Conservation (phyloP, 2,888 invertebrate species). For the Cantharis rufa region DNA sequence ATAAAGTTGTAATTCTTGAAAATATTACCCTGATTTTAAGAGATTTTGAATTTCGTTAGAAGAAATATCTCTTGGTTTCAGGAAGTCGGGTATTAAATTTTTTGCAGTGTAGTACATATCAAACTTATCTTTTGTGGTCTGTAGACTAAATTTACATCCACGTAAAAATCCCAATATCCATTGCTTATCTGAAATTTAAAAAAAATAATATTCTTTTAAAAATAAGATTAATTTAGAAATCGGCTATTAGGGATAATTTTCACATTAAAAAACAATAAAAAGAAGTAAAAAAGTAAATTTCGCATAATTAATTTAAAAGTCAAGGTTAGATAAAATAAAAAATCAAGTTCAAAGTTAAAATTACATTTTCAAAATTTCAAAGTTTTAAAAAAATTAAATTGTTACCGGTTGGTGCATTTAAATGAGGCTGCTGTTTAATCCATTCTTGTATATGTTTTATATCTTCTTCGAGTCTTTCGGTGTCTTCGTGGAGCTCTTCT, state of each 20-base stretch:
- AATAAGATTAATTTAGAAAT: no score
- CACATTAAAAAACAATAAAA: not conserved
- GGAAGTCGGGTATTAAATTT: conserved; percentile 63
- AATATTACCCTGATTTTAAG: not conserved
- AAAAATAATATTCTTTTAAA: no score
- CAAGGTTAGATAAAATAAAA: no score
- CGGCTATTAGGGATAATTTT: no score
- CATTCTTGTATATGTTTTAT: conserved; percentile 61
- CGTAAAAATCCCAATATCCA: conserved; percentile 60
- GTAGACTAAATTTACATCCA: conserved; percentile 61
- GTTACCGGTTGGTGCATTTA: conserved; percentile 62
- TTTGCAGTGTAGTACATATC: conserved; percentile 64
- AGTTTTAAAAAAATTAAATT: not conserved
- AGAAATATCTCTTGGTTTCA: conserved; percentile 57
- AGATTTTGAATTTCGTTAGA: conserved; percentile 39
- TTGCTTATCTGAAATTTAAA: conserved; percentile 55
- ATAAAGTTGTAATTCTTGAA: not conserved
- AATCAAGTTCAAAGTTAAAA: no score
- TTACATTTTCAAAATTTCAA: no score
- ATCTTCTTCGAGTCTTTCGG: conserved; percentile 56
- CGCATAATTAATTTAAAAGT: no score
- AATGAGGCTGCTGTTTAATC: conserved; percentile 62
- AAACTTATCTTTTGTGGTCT: conserved; percentile 60
- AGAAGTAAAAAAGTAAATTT: no score
- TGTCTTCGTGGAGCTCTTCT: conserved; percentile 59